phyloP scores from a whole-genome alignment of 1,140 invertebrate genomes.

The Leptopilina clavipes region DNA sequence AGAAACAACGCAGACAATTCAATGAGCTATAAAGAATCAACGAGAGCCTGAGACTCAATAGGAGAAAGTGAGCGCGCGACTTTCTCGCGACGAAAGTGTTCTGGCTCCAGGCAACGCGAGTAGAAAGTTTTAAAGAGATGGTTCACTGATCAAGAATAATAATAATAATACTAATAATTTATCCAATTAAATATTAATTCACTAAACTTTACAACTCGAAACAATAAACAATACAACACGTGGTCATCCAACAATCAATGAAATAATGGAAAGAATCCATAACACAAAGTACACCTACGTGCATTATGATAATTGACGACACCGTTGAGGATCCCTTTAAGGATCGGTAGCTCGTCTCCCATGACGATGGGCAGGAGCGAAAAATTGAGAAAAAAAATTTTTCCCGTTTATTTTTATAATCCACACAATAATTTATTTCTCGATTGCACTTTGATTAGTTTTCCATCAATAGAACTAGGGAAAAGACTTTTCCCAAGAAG shows the following conservation, averaged over 20 bases:
- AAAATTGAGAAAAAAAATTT: conserved; percentile 43
- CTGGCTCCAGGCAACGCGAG: conserved; percentile 22
- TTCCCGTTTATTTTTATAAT: not conserved
- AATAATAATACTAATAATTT: not conserved
- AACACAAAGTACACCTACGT: conserved; percentile 80
- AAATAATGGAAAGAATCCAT: not conserved
- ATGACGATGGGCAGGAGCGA: conserved; percentile 72
- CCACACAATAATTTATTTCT: not conserved
- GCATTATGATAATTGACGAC: conserved; percentile 92
- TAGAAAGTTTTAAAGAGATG: conserved; percentile 2
- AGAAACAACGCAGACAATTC: not conserved
- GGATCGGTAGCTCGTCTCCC: conserved; percentile 90
- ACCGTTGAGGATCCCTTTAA: conserved; percentile 91
- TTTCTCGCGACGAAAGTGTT: conserved; percentile 49
- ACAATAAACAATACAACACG: not conserved
- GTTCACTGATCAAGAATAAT: conserved; percentile 3
- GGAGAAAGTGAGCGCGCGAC: conserved; percentile 55
- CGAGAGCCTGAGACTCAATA: conserved; percentile 16
- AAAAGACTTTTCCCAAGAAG: not conserved
- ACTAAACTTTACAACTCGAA: not conserved
- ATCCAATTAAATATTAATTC: not conserved
- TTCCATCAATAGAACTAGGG: conserved; percentile 37
- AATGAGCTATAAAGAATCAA: conserved; percentile 17
- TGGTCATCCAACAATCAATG: not conserved
- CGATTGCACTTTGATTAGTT: conserved; percentile 35